Evolutionary conservation across 2,888 invertebrate species (phyloP).

Genomic region (Drosophila borealis): DNA sequence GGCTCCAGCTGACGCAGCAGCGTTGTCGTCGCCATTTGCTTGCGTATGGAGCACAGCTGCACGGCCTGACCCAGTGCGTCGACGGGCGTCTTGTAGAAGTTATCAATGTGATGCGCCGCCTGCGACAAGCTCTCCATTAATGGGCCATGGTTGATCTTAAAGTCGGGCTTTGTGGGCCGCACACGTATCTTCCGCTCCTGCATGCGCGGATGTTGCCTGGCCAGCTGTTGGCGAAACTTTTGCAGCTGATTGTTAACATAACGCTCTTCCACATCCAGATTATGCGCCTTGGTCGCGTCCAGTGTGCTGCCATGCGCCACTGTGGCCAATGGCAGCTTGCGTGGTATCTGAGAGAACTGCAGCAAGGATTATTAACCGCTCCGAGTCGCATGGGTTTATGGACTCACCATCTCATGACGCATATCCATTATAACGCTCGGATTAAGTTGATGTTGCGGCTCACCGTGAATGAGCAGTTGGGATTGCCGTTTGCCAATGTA

Average conservation of each 20-base stretch:
- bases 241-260: constrained; percentile 82
- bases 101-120: constrained; percentile 76
- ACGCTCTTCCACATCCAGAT: constrained; percentile 82
- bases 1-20: constrained; percentile 48
- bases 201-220: constrained; percentile 63
- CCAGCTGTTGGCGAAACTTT: constrained; percentile 82
- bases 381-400: background rate
- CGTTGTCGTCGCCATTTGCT: constrained; percentile 53
- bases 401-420: constrained; percentile 83
- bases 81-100: constrained; percentile 82
- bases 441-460: constrained; percentile 64
- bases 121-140: constrained; percentile 78
- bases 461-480: constrained; percentile 75
- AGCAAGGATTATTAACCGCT: background rate
- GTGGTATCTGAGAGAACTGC: constrained; percentile 78
- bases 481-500: constrained; percentile 80
- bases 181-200: constrained; percentile 38
- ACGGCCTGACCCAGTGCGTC: constrained; percentile 70
- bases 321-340: constrained; percentile 75
- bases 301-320: constrained; percentile 70
- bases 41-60: constrained; percentile 57
- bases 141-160: constrained; percentile 72
- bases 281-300: constrained; percentile 81
- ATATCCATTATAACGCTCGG: constrained; percentile 84
- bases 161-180: constrained; percentile 67